Percentiles rank a stretch among this genome's conserved stretches.
Evolutionary conservation across 2,797 vertebrate genomes (phyloP).

Genomic region (Gymnothorax reevesii): DNA sequence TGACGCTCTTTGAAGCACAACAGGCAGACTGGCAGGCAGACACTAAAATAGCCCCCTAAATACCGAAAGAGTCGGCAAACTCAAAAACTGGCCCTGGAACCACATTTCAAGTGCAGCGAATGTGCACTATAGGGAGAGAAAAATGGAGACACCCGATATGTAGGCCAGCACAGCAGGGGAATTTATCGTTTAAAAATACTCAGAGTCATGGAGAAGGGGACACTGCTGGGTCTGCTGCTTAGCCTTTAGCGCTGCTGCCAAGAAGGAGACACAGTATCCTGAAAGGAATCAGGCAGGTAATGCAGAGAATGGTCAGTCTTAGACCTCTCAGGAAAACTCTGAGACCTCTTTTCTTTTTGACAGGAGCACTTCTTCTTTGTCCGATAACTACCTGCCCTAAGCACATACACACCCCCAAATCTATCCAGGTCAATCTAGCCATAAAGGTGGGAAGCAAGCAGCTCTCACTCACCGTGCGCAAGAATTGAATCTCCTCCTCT

Average conservation of each 20-base stretch:
- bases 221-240: neutral
- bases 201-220: neutral
- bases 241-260: neutral
- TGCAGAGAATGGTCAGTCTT: neutral
- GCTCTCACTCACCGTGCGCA: conserved; percentile 88
- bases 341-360: neutral
- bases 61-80: conserved; percentile 50
- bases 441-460: conserved; percentile 37
- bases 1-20: neutral
- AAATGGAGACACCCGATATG: conserved; percentile 10
- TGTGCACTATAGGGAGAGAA: conserved; percentile 21
- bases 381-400: neutral
- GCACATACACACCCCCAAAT: neutral
- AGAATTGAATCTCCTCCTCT: conserved; percentile 92
- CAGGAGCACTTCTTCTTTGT: neutral
- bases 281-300: conserved; percentile 15
- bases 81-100: conserved; percentile 43
- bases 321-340: neutral
- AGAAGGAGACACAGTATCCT: neutral
- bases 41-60: conserved; percentile 65
- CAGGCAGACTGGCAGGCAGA: conserved; percentile 54
- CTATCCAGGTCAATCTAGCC: neutral
- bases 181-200: conserved; percentile 34
- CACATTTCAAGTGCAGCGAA: conserved; percentile 3
- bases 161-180: conserved; percentile 22